Conservation (phyloP, 2,113 vertebrate species). For the Rhegmatorhina hoffmannsi region DNA sequence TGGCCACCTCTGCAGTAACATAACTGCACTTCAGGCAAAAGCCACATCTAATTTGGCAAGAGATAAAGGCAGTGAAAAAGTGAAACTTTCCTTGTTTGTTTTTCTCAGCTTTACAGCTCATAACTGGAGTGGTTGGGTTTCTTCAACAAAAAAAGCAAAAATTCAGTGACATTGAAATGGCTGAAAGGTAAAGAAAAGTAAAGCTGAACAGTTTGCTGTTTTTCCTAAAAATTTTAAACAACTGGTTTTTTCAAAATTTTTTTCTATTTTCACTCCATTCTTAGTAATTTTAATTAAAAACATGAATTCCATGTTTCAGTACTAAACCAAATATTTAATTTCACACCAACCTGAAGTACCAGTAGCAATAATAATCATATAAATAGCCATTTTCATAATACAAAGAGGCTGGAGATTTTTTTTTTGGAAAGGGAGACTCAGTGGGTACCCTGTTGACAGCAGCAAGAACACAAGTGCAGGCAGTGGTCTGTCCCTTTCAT, state of each 20-base stretch:
- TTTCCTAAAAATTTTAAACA: not conserved
- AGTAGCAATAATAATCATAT: not conserved
- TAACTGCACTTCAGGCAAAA: not conserved
- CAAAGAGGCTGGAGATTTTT: not conserved
- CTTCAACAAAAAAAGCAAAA: not conserved
- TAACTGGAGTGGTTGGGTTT: slow-evolving; percentile 5
- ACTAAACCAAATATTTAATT: not conserved
- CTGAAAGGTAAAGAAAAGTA: not conserved
- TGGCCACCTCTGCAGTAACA: not conserved
- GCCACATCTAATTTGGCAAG: not conserved
- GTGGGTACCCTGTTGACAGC: not conserved
- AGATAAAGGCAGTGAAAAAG: not conserved
- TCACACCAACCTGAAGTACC: not conserved
- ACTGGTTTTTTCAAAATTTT: not conserved
- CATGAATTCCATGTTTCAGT: not conserved
- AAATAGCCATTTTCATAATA: not conserved
- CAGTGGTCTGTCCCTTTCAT: not conserved
- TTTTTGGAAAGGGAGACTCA: not conserved
- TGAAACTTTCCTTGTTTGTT: slow-evolving; percentile 30
- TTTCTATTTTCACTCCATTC: not conserved
- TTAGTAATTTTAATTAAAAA: not conserved
- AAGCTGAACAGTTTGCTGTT: not conserved
- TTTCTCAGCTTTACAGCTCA: slow-evolving; percentile 35
- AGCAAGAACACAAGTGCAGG: not conserved
- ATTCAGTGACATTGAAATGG: not conserved